Base-by-base conservation (phyloP, 2,113 vertebrate genomes). In the Aptenodytes forsteri region DNA sequence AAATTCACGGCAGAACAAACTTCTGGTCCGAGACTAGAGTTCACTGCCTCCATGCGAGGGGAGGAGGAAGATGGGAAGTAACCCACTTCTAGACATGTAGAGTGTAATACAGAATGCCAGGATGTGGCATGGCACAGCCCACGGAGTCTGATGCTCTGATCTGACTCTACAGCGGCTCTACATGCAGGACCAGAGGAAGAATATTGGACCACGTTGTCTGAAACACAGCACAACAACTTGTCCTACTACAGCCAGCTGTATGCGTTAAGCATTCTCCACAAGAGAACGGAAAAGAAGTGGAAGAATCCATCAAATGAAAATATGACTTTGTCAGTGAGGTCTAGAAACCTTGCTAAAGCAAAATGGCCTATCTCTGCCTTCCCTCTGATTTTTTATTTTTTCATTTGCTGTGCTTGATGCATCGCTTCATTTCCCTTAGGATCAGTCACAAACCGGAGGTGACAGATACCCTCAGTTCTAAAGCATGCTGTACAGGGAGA, bases 111-210 rank as follows among this genome's bases (percentile, higher is more conserved):
- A 38, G 79, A 71, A 71, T 2, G 19, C n/a, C 89, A 92, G 61
- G 82, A 75, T 95, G 83, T 62, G 86, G 89, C 83, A 90, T 3
- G 50, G 47, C 65, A n/a, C 75, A 86, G 75, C 75, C 56, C 79
- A 50, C 32, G 32, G 71, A 38, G 19, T 27, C 47, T 64, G 82
- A 49, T 58, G 56, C 64, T 72, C 72, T 47, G 22, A 47, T 55
- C 36, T 16, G 30, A 54, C 61, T 61, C 50, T 38, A 50, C 16
- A 73, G 59, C 2, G 2, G 42, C 42, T 61, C 38, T 32, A 62
- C 10, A 10, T 15, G 55, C 25, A 46, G 73, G 49, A 26, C 36
- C 25, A 84, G 67, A 64, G 46, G 40, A 49, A 44, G 11, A 10
- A 3, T 49, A 44, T 21, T 19, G 36, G 47, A 78, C 16, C 52